Conservation (phyloP, 2,113 vertebrate genomes). For the Spea multiplicata region DNA sequence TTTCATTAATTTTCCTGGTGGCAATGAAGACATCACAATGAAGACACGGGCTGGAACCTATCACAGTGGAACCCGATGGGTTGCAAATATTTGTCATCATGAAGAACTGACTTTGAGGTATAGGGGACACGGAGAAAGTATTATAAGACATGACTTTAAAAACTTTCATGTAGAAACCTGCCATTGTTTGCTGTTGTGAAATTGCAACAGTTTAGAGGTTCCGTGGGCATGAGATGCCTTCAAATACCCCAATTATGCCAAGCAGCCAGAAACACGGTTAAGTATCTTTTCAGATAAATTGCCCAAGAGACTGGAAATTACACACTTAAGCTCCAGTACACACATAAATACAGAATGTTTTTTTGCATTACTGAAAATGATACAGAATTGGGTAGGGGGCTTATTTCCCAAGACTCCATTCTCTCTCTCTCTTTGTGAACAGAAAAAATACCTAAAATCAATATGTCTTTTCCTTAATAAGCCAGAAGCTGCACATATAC, state of each 20-base stretch:
- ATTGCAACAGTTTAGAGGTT: neutral
- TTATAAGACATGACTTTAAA: neutral
- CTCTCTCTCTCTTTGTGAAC: neutral
- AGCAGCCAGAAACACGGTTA: neutral
- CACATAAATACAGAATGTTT: neutral
- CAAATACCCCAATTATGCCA: neutral
- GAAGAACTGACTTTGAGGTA: too few relatives aligned
- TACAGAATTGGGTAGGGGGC: neutral
- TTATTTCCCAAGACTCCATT: slow-evolving; percentile 1
- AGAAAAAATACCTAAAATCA: neutral
- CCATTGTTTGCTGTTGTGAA: neutral
- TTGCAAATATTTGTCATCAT: too few relatives aligned
- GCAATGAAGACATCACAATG: too few relatives aligned
- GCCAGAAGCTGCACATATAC: neutral
- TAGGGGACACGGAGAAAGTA: too few relatives aligned
- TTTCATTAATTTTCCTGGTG: too few relatives aligned
- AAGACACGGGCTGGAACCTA: too few relatives aligned
- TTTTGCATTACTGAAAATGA: neutral
- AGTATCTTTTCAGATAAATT: neutral
- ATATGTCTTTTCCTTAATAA: slow-evolving; percentile 24
- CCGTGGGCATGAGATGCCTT: neutral
- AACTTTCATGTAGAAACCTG: neutral
- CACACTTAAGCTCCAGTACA: neutral
- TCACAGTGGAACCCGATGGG: too few relatives aligned
- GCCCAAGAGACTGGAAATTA: neutral